A percentile compares a stretch with the other conserved stretches of the same genome.
These are phyloP conservation scores for Ophraella communa DNA, from an alignment of 2,888 invertebrate species.

Conservation along the genomic window DNA sequence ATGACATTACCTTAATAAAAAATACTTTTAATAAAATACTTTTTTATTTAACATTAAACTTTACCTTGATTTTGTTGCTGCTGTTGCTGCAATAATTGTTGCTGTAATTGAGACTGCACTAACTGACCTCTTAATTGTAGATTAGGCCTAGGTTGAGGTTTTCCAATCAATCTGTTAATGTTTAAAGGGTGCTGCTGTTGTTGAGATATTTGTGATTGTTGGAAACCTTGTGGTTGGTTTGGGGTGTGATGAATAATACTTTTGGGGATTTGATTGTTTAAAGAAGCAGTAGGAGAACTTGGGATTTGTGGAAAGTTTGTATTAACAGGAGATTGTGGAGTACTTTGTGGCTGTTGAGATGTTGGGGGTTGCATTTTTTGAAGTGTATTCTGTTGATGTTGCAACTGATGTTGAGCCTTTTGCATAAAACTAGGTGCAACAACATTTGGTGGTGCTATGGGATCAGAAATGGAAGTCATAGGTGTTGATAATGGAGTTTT, in stretches of 20 bases:
- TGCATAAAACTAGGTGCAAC: slow-evolving; percentile 54
- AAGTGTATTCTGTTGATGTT: slow-evolving; percentile 46
- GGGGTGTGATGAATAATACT: slow-evolving; percentile 58
- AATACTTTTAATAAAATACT: background rate
- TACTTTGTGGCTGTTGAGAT: slow-evolving; percentile 41
- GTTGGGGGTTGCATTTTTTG: slow-evolving; percentile 37
- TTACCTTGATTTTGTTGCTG: slow-evolving; percentile 44
- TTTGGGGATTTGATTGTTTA: slow-evolving; percentile 48
- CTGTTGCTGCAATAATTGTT: slow-evolving; percentile 52
- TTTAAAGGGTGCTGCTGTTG: slow-evolving; percentile 40
- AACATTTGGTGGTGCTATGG: slow-evolving; percentile 53
- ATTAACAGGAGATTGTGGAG: slow-evolving; percentile 33
- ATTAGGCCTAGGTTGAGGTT: slow-evolving; percentile 45
- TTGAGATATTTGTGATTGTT: slow-evolving; percentile 5
- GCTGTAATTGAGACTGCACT: slow-evolving; percentile 53
- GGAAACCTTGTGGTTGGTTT: slow-evolving; percentile 53
- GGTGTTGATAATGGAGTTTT: slow-evolving; percentile 52
- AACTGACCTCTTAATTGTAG: slow-evolving; percentile 51
- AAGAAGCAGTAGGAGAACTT: slow-evolving; percentile 36
- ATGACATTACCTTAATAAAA: slow-evolving; percentile 29
- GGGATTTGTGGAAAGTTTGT: slow-evolving; percentile 34
- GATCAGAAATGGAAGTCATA: slow-evolving; percentile 43
- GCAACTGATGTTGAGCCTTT: slow-evolving; percentile 42
- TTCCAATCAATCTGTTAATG: slow-evolving; percentile 50
- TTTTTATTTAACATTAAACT: background rate